Percentiles rank a stretch among this genome's conserved stretches.
These are phyloP conservation scores for Smithornis capensis DNA, from an alignment of 2,113 vertebrate genomes.

Conservation along the genomic window DNA sequence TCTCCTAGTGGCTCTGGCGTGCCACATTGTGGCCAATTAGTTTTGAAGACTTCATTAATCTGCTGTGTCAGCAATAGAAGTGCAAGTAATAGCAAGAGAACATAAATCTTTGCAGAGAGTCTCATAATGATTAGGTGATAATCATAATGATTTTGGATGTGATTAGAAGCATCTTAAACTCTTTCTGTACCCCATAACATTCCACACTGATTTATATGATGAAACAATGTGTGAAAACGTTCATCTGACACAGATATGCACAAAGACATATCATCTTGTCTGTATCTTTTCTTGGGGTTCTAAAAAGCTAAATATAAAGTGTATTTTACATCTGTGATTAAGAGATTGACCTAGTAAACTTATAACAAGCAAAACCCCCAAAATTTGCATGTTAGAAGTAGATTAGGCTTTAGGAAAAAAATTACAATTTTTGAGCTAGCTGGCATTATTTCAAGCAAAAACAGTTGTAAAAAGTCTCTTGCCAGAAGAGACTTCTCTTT, in stretches of 20 bases:
- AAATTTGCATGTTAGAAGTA: not conserved
- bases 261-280: not conserved
- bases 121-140: not conserved
- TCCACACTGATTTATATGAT: not conserved
- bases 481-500: not conserved
- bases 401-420: not conserved
- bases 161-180: not conserved
- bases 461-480: not conserved
- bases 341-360: not conserved
- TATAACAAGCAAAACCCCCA: accelerated
- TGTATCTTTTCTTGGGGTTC: not conserved
- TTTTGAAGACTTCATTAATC: not conserved
- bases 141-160: not conserved
- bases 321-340: not conserved
- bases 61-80: not conserved
- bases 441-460: not conserved
- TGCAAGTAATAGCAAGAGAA: not conserved
- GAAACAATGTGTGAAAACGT: not conserved
- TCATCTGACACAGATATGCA: not conserved
- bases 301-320: not conserved
- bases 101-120: not conserved
- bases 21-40: not conserved
- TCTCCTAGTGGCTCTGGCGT: not conserved
- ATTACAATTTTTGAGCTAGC: not conserved
- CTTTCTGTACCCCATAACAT: not conserved